Conservation (phyloP, 2,888 invertebrate species). For the Adineta ricciae region DNA sequence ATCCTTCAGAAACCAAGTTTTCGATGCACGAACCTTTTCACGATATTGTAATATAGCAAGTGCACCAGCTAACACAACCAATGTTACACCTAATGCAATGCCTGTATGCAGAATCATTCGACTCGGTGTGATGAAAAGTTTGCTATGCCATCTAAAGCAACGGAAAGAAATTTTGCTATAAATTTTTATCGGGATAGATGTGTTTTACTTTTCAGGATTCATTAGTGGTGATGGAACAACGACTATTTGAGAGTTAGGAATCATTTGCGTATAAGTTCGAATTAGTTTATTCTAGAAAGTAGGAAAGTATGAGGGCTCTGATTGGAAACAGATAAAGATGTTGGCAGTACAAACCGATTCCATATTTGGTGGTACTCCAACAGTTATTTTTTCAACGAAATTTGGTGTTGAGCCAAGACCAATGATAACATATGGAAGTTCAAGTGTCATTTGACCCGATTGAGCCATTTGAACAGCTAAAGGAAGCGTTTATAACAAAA, state of each 20-base stretch:
- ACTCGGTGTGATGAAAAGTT: constrained; percentile 31
- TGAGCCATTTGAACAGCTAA: constrained; percentile 75
- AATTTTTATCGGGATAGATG: background rate
- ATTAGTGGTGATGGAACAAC: constrained; percentile 72
- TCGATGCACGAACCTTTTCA: constrained; percentile 20
- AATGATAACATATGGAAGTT: constrained; percentile 85
- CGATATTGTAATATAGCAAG: constrained; percentile 29
- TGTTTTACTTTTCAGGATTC: constrained; percentile 55
- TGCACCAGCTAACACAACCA: constrained; percentile 21
- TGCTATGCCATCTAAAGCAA: constrained; percentile 28
- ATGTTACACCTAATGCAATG: constrained; percentile 28
- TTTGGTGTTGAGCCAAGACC: constrained; percentile 95
- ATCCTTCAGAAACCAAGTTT: background rate
- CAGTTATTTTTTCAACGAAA: constrained; percentile 64
- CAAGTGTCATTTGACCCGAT: constrained; percentile 80
- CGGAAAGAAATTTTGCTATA: background rate
- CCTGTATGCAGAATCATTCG: constrained; percentile 32
- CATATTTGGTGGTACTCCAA: constrained; percentile 15
- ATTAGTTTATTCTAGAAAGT: constrained; percentile 36
- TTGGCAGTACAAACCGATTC: constrained; percentile 1
- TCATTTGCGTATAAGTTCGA: constrained; percentile 75
- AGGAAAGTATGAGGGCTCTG: no score
- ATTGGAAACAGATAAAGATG: constrained; percentile 20
- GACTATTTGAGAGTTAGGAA: constrained; percentile 93
- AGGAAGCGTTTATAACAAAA: background rate